Evolutionary conservation across 2,888 invertebrate species (phyloP).

Genomic region (Megamerina dolium): DNA sequence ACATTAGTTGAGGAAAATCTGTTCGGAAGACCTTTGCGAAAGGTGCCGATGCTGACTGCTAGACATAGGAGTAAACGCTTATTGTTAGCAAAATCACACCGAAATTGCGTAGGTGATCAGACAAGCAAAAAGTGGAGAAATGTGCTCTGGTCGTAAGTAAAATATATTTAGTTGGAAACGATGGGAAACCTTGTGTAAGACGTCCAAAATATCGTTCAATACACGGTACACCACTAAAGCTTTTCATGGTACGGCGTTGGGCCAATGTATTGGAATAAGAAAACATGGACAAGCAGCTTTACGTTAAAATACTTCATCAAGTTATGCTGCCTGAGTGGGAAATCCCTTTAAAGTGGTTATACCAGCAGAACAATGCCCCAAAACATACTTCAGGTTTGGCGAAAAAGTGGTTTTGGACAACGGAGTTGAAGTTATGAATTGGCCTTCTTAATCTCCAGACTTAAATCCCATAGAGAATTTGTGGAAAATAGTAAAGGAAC

Average conservation of each 20-base stretch:
- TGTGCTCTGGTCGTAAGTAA: neutral
- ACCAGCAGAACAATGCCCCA: slow-evolving; percentile 2
- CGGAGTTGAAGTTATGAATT: neutral
- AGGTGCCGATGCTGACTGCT: neutral
- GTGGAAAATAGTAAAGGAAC: neutral
- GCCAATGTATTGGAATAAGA: slow-evolving; percentile 1
- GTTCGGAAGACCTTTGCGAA: neutral
- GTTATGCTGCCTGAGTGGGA: slow-evolving; percentile 2
- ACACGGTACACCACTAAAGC: neutral
- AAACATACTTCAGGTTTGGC: slow-evolving; percentile 1
- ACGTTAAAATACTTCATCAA: slow-evolving; percentile 4
- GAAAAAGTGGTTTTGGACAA: neutral
- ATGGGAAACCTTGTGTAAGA: slow-evolving; percentile 1
- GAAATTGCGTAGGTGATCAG: too few relatives aligned
- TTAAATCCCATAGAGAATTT: slow-evolving; percentile 1
- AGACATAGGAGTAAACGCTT: too few relatives aligned
- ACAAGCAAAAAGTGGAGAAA: slow-evolving; percentile 2
- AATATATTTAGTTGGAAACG: slow-evolving; percentile 1
- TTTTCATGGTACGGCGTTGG: slow-evolving; percentile 3
- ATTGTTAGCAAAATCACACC: too few relatives aligned
- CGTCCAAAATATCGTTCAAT: neutral
- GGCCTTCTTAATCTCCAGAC: neutral
- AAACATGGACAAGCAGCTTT: slow-evolving; percentile 1
- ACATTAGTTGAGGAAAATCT: slow-evolving; percentile 1
- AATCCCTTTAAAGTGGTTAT: neutral